Evolutionary conservation across 2,888 invertebrate genomes (phyloP).

Genomic region (Ecliptopera silaceata): DNA sequence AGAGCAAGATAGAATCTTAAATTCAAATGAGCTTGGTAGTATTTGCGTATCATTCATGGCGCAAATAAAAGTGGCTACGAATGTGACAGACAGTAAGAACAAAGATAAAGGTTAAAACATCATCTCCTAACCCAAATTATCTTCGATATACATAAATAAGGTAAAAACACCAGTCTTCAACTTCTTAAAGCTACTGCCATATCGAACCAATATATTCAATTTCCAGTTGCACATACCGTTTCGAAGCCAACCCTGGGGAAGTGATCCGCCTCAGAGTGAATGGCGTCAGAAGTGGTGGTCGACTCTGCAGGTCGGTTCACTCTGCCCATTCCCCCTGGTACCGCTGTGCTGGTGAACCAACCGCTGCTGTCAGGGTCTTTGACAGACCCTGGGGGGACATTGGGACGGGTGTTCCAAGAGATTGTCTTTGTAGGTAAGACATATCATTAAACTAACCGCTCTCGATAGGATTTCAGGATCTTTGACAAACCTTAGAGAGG

Average conservation of each 20-base stretch:
- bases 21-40: too few species aligned
- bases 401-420: conserved; percentile 87
- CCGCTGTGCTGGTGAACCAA: conserved; percentile 87
- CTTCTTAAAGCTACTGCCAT: too few species aligned
- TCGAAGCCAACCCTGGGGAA: conserved; percentile 93
- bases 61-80: too few species aligned
- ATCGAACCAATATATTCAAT: background rate
- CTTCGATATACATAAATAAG: too few species aligned
- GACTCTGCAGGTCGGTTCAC: conserved; percentile 82
- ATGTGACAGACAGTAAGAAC: too few species aligned
- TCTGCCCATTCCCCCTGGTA: conserved; percentile 87
- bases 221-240: conserved; percentile 91
- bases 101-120: too few species aligned
- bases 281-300: conserved; percentile 86
- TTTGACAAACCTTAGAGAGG: too few species aligned
- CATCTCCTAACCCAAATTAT: too few species aligned
- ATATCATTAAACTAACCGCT: background rate
- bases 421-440: conserved; percentile 88
- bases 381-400: conserved; percentile 87
- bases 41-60: too few species aligned
- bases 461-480: too few species aligned
- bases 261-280: conserved; percentile 89
- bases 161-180: too few species aligned
- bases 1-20: too few species aligned
- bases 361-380: conserved; percentile 88